phyloP scores from a whole-genome alignment of 2,113 vertebrate genomes.

The Trichechus manatus region DNA sequence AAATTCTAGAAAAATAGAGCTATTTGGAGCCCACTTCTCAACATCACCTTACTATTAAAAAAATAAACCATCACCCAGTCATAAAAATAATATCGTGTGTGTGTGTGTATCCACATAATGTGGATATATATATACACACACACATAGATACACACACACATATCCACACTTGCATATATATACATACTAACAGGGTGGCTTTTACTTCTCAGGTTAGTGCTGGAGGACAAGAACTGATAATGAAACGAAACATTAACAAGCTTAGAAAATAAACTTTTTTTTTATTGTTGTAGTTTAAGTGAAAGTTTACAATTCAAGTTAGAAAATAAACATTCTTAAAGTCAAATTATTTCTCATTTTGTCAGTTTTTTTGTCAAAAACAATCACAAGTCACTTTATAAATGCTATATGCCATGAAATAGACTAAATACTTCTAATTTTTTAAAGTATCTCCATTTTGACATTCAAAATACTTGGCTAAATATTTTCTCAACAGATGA shows the following conservation, averaged over 20 bases:
- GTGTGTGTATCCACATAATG: background rate
- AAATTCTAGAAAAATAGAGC: background rate
- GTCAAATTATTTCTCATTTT: conserved; percentile 13
- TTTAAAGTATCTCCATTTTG: conserved; percentile 5
- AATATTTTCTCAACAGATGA: background rate
- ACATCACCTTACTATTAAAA: background rate
- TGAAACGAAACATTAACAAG: background rate
- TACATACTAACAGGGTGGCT: background rate
- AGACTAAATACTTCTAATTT: background rate
- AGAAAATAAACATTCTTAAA: background rate
- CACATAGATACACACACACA: background rate
- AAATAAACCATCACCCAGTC: background rate
- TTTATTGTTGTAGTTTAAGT: no score
- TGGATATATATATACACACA: background rate
- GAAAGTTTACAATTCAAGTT: background rate
- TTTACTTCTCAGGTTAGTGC: background rate
- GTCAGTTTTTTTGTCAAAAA: conserved; percentile 42
- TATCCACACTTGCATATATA: background rate
- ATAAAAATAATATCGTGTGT: background rate
- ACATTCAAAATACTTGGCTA: conserved; percentile 25
- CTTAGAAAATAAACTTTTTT: background rate
- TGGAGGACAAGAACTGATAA: background rate
- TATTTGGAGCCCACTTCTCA: background rate
- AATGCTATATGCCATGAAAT: background rate
- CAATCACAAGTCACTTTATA: background rate